These are phyloP conservation scores for Lordiphosa clarofinis DNA, from an alignment of 1,140 invertebrate genomes.

Conservation along the genomic window DNA sequence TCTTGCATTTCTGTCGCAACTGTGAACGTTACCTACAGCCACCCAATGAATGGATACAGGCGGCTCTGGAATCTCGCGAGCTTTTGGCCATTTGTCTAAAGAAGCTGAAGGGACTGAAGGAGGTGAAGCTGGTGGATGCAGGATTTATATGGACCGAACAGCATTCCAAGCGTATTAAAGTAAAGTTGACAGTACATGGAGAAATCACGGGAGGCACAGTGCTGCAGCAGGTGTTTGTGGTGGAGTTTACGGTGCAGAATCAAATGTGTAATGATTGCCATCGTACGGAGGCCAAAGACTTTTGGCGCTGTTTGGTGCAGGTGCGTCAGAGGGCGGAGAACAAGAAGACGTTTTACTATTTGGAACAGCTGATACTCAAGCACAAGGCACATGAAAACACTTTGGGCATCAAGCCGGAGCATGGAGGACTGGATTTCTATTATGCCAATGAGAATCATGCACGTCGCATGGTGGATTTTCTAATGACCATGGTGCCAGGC, in stretches of 20 bases:
- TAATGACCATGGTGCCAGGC: slow-evolving; percentile 91
- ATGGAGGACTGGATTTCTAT: slow-evolving; percentile 98
- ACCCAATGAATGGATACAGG: slow-evolving; percentile 93
- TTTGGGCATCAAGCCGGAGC: slow-evolving; percentile 94
- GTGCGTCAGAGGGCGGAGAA: slow-evolving; percentile 93
- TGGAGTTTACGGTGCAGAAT: slow-evolving; percentile 94
- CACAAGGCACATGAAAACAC: slow-evolving; percentile 95
- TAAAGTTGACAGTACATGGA: slow-evolving; percentile 98
- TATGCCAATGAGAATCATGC: slow-evolving; percentile 94
- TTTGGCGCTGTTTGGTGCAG: slow-evolving; percentile 95
- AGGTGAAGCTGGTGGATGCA: slow-evolving; percentile 95
- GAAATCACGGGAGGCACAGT: slow-evolving; percentile 93
- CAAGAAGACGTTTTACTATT: slow-evolving; percentile 98
- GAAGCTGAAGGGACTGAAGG: slow-evolving; percentile 94
- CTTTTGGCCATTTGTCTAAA: slow-evolving; percentile 95
- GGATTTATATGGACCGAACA: slow-evolving; percentile 99
- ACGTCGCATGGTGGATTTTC: slow-evolving; percentile 97
- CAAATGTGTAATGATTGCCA: slow-evolving; percentile 99
- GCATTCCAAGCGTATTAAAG: slow-evolving; percentile 98
- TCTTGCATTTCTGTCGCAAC: slow-evolving; percentile 92
- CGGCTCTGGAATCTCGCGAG: slow-evolving; percentile 95
- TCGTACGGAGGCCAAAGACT: slow-evolving; percentile 97
- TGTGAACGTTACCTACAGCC: slow-evolving; percentile 98
- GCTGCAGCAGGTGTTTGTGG: slow-evolving; percentile 94
- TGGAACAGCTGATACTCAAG: slow-evolving; percentile 98